Evolutionary conservation across 2,888 invertebrate species (phyloP).

Genomic region (Stenurella melanura): DNA sequence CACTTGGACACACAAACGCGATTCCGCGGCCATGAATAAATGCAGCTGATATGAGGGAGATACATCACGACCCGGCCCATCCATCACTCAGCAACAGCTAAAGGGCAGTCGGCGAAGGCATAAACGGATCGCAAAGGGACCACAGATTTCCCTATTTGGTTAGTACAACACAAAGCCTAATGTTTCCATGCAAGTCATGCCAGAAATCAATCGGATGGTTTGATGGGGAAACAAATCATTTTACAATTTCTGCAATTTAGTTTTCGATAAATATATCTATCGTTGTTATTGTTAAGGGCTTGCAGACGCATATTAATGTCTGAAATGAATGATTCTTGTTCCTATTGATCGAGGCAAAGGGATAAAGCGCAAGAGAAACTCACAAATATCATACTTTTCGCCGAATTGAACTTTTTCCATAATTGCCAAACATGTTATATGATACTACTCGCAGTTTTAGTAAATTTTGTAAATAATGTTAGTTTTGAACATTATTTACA

Average conservation of each 20-base stretch:
- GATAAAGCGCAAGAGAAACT: no score
- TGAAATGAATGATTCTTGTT: neutral
- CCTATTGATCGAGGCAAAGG: no score
- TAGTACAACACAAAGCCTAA: conserved; percentile 36
- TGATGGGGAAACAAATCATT: neutral
- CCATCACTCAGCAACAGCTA: conserved; percentile 62
- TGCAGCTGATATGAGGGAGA: conserved; percentile 66
- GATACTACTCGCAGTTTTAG: no score
- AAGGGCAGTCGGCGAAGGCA: conserved; percentile 29
- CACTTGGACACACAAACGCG: conserved; percentile 66
- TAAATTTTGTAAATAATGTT: no score
- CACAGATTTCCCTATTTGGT: conserved; percentile 34
- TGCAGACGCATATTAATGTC: neutral
- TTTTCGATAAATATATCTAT: neutral
- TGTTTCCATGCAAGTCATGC: conserved; percentile 42
- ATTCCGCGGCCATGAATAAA: conserved; percentile 67
- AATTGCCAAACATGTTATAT: no score
- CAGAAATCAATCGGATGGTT: conserved; percentile 34
- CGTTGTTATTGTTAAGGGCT: neutral
- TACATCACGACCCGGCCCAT: conserved; percentile 62
- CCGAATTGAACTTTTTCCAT: no score
- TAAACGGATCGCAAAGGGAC: conserved; percentile 33
- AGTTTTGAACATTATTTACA: no score
- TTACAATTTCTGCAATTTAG: neutral
- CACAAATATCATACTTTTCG: no score